Evolutionary conservation across 2,797 vertebrate species (phyloP).

Genomic region (Cirrhinus molitorella): DNA sequence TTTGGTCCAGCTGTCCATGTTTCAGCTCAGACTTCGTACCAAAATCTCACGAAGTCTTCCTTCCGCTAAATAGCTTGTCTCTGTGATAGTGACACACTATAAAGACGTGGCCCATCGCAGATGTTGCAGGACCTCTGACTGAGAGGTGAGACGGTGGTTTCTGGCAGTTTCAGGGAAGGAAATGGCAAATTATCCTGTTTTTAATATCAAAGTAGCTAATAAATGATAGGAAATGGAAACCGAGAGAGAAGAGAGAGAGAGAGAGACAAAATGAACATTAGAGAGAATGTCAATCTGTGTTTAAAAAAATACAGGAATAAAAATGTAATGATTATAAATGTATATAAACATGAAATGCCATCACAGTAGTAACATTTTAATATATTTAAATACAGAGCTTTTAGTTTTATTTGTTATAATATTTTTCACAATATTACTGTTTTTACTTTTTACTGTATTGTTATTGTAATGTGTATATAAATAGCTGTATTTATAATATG

Average conservation of each 20-base stretch:
- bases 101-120: constrained; percentile 70
- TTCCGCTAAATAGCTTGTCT: constrained; percentile 56
- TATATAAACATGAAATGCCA: no score
- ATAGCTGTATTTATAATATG: no score
- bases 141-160: background rate
- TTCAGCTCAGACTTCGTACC: constrained; percentile 51
- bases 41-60: constrained; percentile 15
- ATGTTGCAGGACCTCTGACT: constrained; percentile 78
- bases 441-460: background rate
- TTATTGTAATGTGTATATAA: background rate
- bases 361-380: background rate
- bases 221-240: background rate
- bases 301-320: background rate
- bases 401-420: background rate
- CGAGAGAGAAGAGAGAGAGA: background rate
- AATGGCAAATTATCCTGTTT: constrained; percentile 39
- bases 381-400: background rate
- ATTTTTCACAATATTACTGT: background rate
- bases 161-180: background rate
- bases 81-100: constrained; percentile 70
- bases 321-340: no score
- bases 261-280: background rate
- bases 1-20: constrained; percentile 56
- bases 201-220: constrained; percentile 32
- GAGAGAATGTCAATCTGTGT: background rate